Conservation (phyloP, 1,140 invertebrate genomes). For the Diuraphis noxia region DNA sequence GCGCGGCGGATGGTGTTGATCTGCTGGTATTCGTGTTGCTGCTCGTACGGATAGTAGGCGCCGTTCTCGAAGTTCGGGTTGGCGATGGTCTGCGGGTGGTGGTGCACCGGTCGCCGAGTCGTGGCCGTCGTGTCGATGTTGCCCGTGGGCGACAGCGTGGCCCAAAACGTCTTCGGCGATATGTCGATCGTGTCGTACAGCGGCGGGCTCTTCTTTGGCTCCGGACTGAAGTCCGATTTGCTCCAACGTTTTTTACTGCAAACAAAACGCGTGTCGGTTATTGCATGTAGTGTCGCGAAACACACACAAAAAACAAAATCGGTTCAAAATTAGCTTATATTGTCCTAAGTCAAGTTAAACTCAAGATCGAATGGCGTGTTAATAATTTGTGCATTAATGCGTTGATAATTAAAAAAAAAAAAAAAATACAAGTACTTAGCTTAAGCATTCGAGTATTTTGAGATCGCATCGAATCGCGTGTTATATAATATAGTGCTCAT, state of each 20-base stretch:
- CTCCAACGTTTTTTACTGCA: slow-evolving; percentile 38
- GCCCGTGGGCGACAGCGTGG: slow-evolving; percentile 77
- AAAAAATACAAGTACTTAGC: no score
- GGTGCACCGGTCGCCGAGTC: slow-evolving; percentile 35
- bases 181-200: slow-evolving; percentile 48
- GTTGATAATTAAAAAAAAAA: no score
- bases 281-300: background rate
- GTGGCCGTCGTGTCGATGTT: slow-evolving; percentile 64
- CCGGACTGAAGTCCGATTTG: slow-evolving; percentile 44
- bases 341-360: no score
- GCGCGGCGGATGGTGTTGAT: slow-evolving; percentile 32
- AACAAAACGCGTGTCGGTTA: background rate
- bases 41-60: slow-evolving; percentile 41
- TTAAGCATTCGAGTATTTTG: background rate
- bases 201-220: slow-evolving; percentile 37
- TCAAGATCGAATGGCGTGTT: no score
- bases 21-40: slow-evolving; percentile 38
- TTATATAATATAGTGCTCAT: background rate
- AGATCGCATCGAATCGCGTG: background rate
- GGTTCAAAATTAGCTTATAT: background rate
- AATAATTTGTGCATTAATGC: no score
- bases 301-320: background rate
- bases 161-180: slow-evolving; percentile 64
- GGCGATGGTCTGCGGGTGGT: slow-evolving; percentile 44
- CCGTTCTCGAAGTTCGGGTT: slow-evolving; percentile 52